A percentile compares a stretch with the other conserved stretches of the same genome.
Conservation (phyloP, 2,113 vertebrate genomes). For the Vimba vimba region DNA sequence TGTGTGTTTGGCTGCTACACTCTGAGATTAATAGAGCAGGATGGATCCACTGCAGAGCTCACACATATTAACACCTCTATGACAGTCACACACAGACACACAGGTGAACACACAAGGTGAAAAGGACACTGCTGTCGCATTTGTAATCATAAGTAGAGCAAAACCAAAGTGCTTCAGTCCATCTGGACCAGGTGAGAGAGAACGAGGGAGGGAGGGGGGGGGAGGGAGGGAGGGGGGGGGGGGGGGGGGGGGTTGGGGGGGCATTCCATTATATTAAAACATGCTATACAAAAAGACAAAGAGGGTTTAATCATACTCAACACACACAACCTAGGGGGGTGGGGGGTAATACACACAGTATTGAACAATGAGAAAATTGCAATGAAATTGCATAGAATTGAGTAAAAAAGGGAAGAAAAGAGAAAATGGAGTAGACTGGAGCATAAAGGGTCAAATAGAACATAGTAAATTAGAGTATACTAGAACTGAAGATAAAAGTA, state of each 20-base stretch:
- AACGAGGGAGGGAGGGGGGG: background rate
- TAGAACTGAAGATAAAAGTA: too few relatives aligned
- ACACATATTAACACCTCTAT: conserved; percentile 24
- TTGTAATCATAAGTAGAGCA: conserved; percentile 4
- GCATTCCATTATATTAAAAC: background rate
- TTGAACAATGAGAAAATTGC: too few relatives aligned
- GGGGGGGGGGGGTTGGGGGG: too few relatives aligned
- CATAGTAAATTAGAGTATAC: too few relatives aligned
- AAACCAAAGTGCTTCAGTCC: background rate
- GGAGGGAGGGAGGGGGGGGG: too few relatives aligned
- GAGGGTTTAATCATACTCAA: background rate
- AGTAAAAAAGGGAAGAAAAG: too few relatives aligned
- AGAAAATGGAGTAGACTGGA: too few relatives aligned
- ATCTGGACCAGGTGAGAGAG: conserved; percentile 2
- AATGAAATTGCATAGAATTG: too few relatives aligned
- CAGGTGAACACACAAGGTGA: background rate
- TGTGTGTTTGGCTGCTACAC: background rate
- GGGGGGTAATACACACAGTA: too few relatives aligned
- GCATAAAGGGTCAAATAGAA: too few relatives aligned
- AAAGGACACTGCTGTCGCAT: conserved; percentile 21
- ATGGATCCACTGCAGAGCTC: conserved; percentile 3
- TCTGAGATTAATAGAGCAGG: conserved; percentile 29
- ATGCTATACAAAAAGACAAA: background rate
- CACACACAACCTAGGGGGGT: background rate
- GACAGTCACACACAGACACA: background rate